phyloP scores from a whole-genome alignment of 2,888 invertebrate genomes.

The Chaetogeoica ovagalla region DNA sequence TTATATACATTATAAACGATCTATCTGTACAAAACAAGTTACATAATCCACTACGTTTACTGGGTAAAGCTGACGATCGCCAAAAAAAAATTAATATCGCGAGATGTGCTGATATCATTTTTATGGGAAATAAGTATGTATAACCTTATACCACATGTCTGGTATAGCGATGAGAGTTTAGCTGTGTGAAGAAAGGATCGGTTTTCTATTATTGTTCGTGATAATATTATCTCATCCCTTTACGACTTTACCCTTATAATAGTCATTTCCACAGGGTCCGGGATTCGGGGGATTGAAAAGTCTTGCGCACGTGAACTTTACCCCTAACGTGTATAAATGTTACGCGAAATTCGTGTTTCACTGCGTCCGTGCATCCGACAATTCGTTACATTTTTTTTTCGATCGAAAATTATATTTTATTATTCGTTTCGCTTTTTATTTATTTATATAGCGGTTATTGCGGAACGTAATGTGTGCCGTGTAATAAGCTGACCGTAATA shows the following conservation, averaged over 20 bases:
- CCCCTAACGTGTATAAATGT: background rate
- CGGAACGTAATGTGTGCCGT: background rate
- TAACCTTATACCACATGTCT: no score
- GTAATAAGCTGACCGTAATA: background rate
- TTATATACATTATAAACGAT: no score
- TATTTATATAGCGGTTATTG: background rate
- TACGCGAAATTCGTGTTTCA: background rate
- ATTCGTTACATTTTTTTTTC: background rate
- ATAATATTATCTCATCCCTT: no score
- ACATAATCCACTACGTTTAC: no score
- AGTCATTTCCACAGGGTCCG: background rate
- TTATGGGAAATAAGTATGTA: background rate
- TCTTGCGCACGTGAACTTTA: background rate
- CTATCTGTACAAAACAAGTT: no score
- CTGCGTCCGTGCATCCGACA: background rate
- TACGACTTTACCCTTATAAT: no score
- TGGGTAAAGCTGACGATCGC: no score
- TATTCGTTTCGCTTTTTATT: background rate
- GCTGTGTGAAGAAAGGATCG: no score
- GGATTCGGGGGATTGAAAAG: background rate
- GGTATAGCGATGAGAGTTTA: no score
- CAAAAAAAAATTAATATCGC: no score
- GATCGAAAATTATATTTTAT: background rate
- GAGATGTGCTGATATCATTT: background rate
- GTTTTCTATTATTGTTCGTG: no score